These are phyloP conservation scores for Syrmaticus mikado DNA, from an alignment of 2,113 vertebrate genomes.

Conservation along the genomic window DNA sequence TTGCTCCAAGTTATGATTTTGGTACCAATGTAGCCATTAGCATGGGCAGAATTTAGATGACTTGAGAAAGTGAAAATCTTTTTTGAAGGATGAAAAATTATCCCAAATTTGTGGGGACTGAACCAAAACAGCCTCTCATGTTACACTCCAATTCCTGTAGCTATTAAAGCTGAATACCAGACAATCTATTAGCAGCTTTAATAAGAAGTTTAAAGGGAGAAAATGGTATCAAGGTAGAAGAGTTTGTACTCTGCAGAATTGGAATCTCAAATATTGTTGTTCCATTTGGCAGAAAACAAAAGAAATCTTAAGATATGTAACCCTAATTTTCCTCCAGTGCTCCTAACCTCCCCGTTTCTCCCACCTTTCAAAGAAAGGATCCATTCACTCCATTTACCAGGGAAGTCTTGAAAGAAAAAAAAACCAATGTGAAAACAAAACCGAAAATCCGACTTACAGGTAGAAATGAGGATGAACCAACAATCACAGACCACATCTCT, in stretches of 20 bases:
- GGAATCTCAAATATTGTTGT: neutral
- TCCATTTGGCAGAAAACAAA: neutral
- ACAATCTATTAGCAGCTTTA: neutral
- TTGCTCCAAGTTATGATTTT: neutral
- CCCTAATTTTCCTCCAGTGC: neutral
- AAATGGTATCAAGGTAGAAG: no score
- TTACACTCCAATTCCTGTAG: neutral
- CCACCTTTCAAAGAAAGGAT: neutral
- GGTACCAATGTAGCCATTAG: neutral
- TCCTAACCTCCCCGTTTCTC: neutral
- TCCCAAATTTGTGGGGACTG: neutral
- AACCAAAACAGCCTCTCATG: neutral
- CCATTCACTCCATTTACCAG: neutral
- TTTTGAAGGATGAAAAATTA: neutral
- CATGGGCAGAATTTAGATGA: neutral
- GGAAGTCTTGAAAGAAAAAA: neutral
- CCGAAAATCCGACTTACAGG: neutral
- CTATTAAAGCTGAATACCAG: neutral
- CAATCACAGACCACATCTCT: neutral
- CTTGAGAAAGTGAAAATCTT: neutral
- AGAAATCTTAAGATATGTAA: neutral
- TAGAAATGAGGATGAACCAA: neutral
- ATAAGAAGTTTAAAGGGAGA: neutral
- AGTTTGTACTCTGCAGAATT: neutral
- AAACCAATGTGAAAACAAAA: neutral